These are phyloP conservation scores for Chrysomallon squamiferum DNA, from an alignment of 1,140 invertebrate species.

Conservation along the genomic window DNA sequence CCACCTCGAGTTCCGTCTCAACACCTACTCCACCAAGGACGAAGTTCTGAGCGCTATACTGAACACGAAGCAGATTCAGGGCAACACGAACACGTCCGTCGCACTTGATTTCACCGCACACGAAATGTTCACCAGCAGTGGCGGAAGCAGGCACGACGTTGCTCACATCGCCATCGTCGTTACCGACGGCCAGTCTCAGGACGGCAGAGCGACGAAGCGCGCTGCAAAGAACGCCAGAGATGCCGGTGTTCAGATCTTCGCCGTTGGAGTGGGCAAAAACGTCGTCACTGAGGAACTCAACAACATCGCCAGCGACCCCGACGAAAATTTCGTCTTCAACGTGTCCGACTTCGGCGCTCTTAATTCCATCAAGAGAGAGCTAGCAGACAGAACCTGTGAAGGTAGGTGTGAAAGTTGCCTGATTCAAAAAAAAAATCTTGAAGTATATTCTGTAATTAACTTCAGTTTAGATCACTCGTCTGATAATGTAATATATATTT, in stretches of 20 bases:
- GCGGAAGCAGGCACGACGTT: slow-evolving; percentile 14
- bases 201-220: slow-evolving; percentile 16
- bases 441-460: too few species aligned
- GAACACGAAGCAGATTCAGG: neutral
- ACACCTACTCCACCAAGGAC: neutral
- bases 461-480: too few species aligned
- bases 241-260: slow-evolving; percentile 37
- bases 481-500: too few species aligned
- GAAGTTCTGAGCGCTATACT: neutral
- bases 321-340: slow-evolving; percentile 27
- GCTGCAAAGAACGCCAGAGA: slow-evolving; percentile 28
- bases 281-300: slow-evolving; percentile 21
- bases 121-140: slow-evolving; percentile 16
- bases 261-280: slow-evolving; percentile 39
- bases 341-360: slow-evolving; percentile 25
- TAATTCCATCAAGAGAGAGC: slow-evolving; percentile 15
- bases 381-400: slow-evolving; percentile 27
- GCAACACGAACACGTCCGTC: slow-evolving; percentile 33
- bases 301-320: slow-evolving; percentile 25
- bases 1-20: slow-evolving; percentile 30
- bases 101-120: slow-evolving; percentile 27
- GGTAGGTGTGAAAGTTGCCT: too few species aligned
- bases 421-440: too few species aligned
- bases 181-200: slow-evolving; percentile 43
- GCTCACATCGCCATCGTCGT: slow-evolving; percentile 39